phyloP scores from a whole-genome alignment of 2,113 vertebrate genomes.

The Verasper variegatus region DNA sequence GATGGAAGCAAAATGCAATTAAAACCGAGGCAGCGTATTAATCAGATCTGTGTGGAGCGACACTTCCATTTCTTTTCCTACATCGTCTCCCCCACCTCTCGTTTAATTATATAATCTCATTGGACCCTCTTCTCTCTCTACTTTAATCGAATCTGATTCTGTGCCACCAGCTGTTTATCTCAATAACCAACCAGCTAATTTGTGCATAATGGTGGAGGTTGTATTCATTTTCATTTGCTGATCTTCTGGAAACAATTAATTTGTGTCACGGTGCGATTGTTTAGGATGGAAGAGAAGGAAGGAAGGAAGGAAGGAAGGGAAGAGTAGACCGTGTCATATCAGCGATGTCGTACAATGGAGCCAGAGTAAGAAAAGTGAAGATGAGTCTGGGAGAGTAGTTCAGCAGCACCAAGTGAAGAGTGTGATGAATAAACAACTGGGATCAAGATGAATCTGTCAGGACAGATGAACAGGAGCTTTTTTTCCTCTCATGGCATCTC shows the following conservation, averaged over 20 bases:
- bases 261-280: neutral
- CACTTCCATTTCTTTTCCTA: no score
- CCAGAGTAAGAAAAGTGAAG: neutral
- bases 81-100: no score
- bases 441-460: conserved; percentile 37
- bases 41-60: no score
- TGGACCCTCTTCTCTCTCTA: no score
- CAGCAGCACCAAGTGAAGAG: neutral
- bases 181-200: neutral
- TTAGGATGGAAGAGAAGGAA: neutral
- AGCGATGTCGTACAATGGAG: neutral
- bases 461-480: conserved; percentile 15
- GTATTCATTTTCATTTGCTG: no score
- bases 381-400: neutral
- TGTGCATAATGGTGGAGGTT: no score
- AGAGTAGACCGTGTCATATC: neutral
- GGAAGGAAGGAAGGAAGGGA: neutral
- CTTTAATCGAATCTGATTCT: neutral
- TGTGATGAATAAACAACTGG: conserved; percentile 25
- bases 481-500: conserved; percentile 22
- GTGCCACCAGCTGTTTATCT: neutral
- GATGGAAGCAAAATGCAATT: no score
- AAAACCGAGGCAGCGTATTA: no score
- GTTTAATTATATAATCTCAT: no score
- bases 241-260: neutral